Evolutionary conservation across 2,888 invertebrate species (phyloP).

Genomic region (Lydus trimaculatus): DNA sequence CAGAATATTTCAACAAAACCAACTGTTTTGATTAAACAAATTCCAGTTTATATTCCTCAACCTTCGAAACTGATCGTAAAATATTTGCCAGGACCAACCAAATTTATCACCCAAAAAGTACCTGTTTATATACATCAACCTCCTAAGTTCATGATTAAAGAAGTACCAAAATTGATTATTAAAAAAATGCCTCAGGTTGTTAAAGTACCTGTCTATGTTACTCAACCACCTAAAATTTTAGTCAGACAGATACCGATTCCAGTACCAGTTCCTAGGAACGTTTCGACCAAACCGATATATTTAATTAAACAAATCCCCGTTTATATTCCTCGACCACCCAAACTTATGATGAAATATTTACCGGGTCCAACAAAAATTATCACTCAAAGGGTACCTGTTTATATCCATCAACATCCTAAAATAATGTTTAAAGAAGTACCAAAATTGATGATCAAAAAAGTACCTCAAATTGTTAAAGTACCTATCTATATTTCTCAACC

Average conservation of each 20-base stretch:
- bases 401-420: not conserved
- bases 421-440: not conserved
- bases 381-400: not conserved
- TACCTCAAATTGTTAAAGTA: slow-evolving; percentile 6
- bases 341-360: slow-evolving; percentile 7
- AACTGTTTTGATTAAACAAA: not conserved
- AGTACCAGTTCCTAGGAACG: not conserved
- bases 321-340: slow-evolving; percentile 9
- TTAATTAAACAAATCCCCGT: slow-evolving; percentile 10
- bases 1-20: not conserved
- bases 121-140: not conserved
- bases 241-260: slow-evolving; percentile 8
- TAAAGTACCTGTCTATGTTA: not conserved
- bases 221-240: not conserved
- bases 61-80: slow-evolving; percentile 11
- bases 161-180: no score
- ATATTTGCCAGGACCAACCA: no score
- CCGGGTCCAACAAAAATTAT: not conserved
- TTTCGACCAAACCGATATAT: not conserved
- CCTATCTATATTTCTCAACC: not conserved
- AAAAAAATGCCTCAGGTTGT: not conserved
- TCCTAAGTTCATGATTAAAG: not conserved
- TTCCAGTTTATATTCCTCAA: slow-evolving; percentile 8
- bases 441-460: not conserved
- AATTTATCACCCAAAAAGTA: not conserved